Conservation (phyloP, 92 coral and sea anemone genomes). For the Micromussa lordhowensis region DNA sequence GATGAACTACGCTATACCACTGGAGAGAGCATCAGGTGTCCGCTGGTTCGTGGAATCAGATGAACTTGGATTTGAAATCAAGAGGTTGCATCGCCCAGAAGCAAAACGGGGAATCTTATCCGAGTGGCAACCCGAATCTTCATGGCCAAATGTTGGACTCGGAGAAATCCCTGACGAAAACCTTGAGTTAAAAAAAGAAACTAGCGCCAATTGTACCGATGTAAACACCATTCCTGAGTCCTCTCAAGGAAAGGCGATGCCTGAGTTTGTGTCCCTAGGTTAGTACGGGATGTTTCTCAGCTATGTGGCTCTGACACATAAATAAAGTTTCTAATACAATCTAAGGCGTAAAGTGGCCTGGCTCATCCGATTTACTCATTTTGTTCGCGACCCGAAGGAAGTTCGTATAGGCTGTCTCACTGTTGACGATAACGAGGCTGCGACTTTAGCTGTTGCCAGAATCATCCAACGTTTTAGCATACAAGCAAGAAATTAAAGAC, state of each 20-base stretch:
- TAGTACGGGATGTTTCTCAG: no score
- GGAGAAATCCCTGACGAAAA: slow-evolving; percentile 26
- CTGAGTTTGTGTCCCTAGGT: no score
- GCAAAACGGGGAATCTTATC: slow-evolving; percentile 71
- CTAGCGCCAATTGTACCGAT: slow-evolving; percentile 15
- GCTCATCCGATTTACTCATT: slow-evolving; percentile 56
- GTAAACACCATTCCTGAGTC: not conserved
- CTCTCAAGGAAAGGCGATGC: not conserved
- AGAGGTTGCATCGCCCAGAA: slow-evolving; percentile 39
- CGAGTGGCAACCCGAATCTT: slow-evolving; percentile 49
- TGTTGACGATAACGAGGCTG: slow-evolving; percentile 52
- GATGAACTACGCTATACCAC: slow-evolving; percentile 51
- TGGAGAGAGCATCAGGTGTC: slow-evolving; percentile 34
- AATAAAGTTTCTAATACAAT: no score
- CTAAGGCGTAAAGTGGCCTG: slow-evolving; percentile 58
- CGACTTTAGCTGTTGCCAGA: slow-evolving; percentile 44
- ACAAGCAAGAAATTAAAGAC: slow-evolving; percentile 36
- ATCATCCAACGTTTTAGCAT: slow-evolving; percentile 48
- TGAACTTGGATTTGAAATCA: slow-evolving; percentile 40
- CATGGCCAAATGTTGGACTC: slow-evolving; percentile 42
- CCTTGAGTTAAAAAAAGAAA: slow-evolving; percentile 33
- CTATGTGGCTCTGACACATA: no score
- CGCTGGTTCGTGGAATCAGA: slow-evolving; percentile 54
- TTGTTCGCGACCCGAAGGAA: slow-evolving; percentile 31
- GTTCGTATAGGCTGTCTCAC: slow-evolving; percentile 41